These are phyloP conservation scores for Sorex araneus DNA, from an alignment of 2,113 vertebrate genomes.

Conservation along the genomic window DNA sequence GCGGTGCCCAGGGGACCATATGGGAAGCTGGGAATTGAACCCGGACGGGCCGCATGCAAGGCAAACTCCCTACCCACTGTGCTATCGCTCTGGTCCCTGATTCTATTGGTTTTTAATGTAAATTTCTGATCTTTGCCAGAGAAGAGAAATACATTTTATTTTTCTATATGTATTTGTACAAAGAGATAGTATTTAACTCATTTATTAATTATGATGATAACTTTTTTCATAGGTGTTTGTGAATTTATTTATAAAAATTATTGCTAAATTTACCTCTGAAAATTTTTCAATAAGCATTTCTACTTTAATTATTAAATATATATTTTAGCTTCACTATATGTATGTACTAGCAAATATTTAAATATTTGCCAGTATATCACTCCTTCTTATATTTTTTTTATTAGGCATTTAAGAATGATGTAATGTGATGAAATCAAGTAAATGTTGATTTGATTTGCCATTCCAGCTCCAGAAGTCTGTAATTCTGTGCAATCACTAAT, in stretches of 20 bases:
- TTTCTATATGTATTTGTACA: not conserved
- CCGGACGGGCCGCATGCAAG: too few relatives aligned
- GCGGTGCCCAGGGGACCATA: too few relatives aligned
- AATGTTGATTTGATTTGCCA: not conserved
- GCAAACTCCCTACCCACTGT: too few relatives aligned
- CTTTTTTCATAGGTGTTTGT: not conserved
- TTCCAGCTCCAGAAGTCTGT: not conserved
- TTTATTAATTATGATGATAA: not conserved
- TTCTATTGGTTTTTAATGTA: not conserved
- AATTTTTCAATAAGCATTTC: not conserved
- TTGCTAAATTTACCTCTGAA: not conserved
- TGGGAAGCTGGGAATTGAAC: too few relatives aligned
- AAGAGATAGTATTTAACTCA: not conserved
- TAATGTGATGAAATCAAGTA: not conserved
- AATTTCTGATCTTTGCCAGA: slow-evolving; percentile 17
- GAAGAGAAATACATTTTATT: not conserved
- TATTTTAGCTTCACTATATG: too few relatives aligned
- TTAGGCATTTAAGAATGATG: not conserved
- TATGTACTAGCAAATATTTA: not conserved
- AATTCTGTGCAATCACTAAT: not conserved
- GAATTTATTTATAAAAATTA: not conserved
- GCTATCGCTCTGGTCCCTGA: too few relatives aligned
- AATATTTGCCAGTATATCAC: not conserved
- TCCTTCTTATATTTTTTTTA: slow-evolving; percentile 24
- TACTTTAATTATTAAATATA: too few relatives aligned